phyloP scores from a whole-genome alignment of 2,797 vertebrate genomes.

The Dendrocincla fuliginosa region DNA sequence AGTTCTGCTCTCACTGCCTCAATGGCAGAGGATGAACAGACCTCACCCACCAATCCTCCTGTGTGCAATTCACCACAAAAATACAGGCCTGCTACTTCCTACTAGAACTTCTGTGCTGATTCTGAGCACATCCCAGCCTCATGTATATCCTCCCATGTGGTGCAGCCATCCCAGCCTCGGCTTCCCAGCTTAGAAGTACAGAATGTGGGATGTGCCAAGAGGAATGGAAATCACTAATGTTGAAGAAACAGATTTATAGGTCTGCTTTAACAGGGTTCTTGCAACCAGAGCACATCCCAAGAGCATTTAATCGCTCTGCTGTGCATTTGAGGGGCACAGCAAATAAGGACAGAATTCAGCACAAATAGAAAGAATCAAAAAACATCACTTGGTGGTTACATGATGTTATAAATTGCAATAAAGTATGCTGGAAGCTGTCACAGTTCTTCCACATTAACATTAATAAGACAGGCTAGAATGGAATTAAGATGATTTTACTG shows the following conservation, averaged over 20 bases:
- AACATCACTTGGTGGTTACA: neutral
- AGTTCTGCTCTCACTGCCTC: neutral
- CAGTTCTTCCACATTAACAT: neutral
- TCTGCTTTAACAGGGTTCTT: neutral
- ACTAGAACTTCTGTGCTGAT: neutral
- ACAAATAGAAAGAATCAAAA: neutral
- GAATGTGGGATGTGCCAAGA: fast-evolving
- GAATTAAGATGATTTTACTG: neutral
- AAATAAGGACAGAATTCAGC: neutral
- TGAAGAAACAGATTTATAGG: neutral
- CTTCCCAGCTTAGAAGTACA: neutral
- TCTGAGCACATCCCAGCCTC: neutral
- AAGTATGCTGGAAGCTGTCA: neutral
- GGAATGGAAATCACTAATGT: neutral
- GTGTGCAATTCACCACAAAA: neutral
- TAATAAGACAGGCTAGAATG: neutral
- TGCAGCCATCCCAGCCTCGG: neutral
- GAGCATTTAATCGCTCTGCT: neutral
- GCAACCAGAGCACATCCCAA: neutral
- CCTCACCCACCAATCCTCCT: neutral
- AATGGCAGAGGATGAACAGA: neutral
- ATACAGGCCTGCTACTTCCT: neutral
- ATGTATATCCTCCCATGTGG: fast-evolving
- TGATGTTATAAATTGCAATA: neutral
- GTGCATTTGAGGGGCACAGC: neutral